These are phyloP conservation scores for Threskiornis aethiopicus DNA, from an alignment of 2,797 vertebrate species.

Conservation along the genomic window DNA sequence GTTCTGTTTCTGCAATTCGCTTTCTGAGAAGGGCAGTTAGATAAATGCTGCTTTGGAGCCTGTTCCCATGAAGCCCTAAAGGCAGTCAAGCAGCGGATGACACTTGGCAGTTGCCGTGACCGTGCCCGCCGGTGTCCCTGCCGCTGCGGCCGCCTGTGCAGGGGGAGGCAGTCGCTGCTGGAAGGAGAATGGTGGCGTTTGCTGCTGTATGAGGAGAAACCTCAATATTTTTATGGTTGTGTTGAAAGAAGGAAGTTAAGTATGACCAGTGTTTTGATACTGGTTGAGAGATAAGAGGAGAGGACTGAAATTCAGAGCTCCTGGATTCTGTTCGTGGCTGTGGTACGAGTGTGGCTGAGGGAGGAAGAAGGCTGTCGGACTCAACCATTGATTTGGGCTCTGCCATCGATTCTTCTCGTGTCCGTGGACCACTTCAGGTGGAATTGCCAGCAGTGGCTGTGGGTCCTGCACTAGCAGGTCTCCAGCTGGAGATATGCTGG, in stretches of 20 bases:
- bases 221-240: background rate
- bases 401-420: background rate
- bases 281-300: background rate
- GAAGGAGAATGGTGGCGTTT: background rate
- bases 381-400: rapidly evolving
- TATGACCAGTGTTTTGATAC: background rate
- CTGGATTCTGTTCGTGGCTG: background rate
- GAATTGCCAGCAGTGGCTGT: background rate
- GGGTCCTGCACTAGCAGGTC: rapidly evolving
- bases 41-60: background rate
- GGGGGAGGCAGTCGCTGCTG: background rate
- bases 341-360: background rate
- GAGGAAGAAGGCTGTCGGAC: background rate
- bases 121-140: background rate
- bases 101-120: background rate
- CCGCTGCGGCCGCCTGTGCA: background rate
- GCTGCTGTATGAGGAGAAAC: background rate
- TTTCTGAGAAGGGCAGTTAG: background rate
- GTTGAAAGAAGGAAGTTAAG: background rate
- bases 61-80: background rate
- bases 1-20: background rate
- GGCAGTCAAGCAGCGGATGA: background rate
- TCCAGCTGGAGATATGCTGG: background rate
- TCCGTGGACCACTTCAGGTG: background rate
- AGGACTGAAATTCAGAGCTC: background rate